Evolutionary conservation across 2,113 vertebrate genomes (phyloP).

Genomic region (Circaetus gallicus): DNA sequence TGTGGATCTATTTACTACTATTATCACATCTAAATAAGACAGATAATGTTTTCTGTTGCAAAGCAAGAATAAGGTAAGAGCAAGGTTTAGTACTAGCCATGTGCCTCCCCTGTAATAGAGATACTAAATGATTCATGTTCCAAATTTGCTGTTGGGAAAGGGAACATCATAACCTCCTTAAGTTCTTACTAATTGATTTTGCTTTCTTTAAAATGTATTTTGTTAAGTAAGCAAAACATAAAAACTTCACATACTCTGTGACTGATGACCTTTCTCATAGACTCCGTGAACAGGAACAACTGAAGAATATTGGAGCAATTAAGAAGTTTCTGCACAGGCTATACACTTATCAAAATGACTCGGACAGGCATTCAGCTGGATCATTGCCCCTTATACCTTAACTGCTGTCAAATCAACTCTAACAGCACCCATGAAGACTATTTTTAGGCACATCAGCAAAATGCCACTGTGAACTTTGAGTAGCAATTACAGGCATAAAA

Average conservation of each 20-base stretch:
- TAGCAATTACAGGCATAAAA: constrained; percentile 65
- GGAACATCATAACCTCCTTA: not conserved
- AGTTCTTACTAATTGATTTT: constrained; percentile 6
- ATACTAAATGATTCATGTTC: not conserved
- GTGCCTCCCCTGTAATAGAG: not conserved
- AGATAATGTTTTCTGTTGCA: not conserved
- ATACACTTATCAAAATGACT: constrained; percentile 67
- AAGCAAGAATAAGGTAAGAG: not conserved
- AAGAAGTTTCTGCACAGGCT: constrained; percentile 51
- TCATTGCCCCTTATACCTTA: constrained; percentile 57
- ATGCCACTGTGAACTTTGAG: constrained; percentile 73
- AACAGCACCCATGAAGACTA: constrained; percentile 53
- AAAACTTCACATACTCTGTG: constrained; percentile 7
- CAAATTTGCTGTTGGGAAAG: not conserved
- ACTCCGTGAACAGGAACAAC: constrained; percentile 47
- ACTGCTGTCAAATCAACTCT: constrained; percentile 51
- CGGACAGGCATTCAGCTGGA: constrained; percentile 59
- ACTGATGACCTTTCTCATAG: constrained; percentile 74
- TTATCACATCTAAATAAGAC: not conserved
- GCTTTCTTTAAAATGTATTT: constrained; percentile 42
- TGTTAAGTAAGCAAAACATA: constrained; percentile 69
- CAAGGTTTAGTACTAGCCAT: not conserved
- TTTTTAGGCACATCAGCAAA: constrained; percentile 71
- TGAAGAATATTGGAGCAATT: constrained; percentile 68
- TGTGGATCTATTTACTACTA: not conserved